Conservation (phyloP, 2,797 vertebrate species). For the Manis javanica region DNA sequence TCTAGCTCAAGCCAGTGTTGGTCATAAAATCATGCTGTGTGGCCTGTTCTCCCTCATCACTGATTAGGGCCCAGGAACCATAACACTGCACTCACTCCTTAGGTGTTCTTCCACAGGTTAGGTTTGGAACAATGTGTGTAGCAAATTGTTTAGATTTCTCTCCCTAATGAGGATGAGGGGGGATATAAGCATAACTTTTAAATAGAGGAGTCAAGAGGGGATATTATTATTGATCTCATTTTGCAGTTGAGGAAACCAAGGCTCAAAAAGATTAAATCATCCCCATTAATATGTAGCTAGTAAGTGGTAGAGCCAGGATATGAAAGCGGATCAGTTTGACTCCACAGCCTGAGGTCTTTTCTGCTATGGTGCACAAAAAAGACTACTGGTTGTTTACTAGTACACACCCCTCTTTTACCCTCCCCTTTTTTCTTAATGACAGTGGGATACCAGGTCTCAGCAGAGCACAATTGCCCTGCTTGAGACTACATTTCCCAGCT, state of each 20-base stretch:
- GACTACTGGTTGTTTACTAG: background rate
- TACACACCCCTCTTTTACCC: background rate
- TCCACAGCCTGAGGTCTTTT: background rate
- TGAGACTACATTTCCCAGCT: background rate
- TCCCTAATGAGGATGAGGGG: background rate
- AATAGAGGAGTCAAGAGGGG: background rate
- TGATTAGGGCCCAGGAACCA: background rate
- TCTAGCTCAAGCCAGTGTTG: background rate
- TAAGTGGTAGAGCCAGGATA: background rate
- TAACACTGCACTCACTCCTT: rapidly evolving
- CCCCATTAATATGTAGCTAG: background rate
- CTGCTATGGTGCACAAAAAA: background rate
- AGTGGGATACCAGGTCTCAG: background rate
- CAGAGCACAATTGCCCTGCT: background rate
- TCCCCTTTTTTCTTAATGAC: background rate
- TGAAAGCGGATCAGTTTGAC: background rate
- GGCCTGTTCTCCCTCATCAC: background rate
- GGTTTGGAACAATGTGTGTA: rapidly evolving
- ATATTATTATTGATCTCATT: background rate
- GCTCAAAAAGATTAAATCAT: no score
- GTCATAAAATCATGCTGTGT: background rate
- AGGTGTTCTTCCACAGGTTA: background rate
- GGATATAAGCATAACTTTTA: background rate
- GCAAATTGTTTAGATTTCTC: background rate
- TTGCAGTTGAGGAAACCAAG: background rate